Conservation (phyloP, 2,113 vertebrate genomes). For the Corythornis vintsioides region DNA sequence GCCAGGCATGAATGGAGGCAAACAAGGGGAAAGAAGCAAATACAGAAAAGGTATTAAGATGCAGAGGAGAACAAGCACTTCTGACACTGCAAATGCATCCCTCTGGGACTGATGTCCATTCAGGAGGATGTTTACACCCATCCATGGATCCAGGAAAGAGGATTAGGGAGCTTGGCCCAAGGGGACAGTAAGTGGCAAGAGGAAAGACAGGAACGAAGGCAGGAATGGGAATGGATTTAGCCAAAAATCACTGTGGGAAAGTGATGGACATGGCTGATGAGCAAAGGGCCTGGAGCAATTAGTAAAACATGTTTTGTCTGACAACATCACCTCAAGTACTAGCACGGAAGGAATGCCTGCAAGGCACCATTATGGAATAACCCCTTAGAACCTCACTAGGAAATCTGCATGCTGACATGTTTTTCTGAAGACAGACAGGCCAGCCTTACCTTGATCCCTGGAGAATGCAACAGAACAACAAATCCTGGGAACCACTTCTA, state of each 20-base stretch:
- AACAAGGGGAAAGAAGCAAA: background rate
- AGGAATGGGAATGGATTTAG: background rate
- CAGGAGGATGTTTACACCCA: background rate
- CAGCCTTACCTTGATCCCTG: background rate
- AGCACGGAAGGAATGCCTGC: background rate
- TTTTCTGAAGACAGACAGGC: background rate
- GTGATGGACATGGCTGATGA: background rate
- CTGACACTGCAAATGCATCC: background rate
- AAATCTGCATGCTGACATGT: background rate
- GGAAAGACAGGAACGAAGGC: background rate
- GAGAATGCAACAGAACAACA: background rate
- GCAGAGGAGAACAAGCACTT: background rate
- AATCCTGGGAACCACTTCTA: background rate
- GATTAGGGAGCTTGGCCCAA: background rate
- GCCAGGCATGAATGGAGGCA: background rate
- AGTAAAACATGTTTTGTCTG: background rate
- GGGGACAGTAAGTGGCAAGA: background rate
- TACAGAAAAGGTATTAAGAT: background rate
- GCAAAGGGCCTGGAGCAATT: background rate
- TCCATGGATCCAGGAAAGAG: background rate
- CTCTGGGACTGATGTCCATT: background rate
- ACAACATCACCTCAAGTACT: background rate
- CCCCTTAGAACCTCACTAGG: background rate
- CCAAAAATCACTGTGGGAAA: background rate
- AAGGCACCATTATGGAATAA: background rate